These are phyloP conservation scores for Sporophila hypoxantha DNA, from an alignment of 2,113 vertebrate genomes.

Conservation along the genomic window DNA sequence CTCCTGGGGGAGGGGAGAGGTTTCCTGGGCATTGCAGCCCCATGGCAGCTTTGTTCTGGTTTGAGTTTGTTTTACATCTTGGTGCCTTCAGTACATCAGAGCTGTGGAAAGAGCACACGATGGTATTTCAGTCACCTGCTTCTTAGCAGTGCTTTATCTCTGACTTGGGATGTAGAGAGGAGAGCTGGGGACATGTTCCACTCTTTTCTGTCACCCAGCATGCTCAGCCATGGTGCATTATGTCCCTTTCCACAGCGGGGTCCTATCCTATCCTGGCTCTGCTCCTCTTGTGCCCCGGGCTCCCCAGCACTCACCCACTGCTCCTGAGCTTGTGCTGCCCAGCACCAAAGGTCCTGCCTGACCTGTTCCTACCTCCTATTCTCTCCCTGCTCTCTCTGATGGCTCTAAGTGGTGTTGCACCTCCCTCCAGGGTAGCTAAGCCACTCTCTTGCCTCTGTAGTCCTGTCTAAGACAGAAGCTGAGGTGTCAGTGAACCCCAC, in stretches of 20 bases:
- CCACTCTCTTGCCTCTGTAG: accelerated
- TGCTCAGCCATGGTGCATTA: not conserved
- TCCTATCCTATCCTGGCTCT: not conserved
- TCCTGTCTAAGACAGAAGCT: not conserved
- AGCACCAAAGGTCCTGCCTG: accelerated
- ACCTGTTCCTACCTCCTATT: accelerated
- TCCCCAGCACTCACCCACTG: not conserved
- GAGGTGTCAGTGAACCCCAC: not conserved
- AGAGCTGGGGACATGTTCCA: not conserved
- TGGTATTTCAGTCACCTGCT: not conserved
- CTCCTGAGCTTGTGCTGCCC: not conserved
- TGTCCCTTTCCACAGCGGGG: not conserved
- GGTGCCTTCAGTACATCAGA: not conserved
- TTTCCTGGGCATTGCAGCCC: not conserved
- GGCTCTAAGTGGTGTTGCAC: not conserved
- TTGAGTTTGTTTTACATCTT: not conserved
- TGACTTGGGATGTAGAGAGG: not conserved
- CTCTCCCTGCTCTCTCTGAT: not conserved
- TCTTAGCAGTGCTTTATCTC: not conserved
- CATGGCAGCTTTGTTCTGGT: not conserved
- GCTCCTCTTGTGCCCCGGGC: accelerated
- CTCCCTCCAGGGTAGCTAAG: not conserved
- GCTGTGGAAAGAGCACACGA: not conserved
- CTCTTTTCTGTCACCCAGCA: not conserved
- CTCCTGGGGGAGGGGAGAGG: not conserved